Evolutionary conservation across 2,888 invertebrate genomes (phyloP).

Genomic region (Hirtodrosophila histrioides): DNA sequence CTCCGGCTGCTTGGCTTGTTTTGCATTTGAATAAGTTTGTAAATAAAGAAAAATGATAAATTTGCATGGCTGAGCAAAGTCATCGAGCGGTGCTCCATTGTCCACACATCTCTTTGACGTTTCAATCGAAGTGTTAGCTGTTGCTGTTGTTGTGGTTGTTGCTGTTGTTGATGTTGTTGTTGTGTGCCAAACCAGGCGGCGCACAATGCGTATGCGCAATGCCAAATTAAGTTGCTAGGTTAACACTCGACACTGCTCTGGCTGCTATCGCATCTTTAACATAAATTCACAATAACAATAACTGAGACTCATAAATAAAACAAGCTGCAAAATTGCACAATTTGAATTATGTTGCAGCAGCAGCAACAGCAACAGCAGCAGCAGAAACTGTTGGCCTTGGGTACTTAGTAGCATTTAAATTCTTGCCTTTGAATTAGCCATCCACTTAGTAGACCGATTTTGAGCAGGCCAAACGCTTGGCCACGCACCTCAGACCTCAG

Average conservation of each 20-base stretch:
- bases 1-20: slow-evolving; percentile 49
- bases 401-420: slow-evolving; percentile 27
- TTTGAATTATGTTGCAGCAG: slow-evolving; percentile 40
- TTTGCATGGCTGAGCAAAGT: slow-evolving; percentile 47
- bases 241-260: slow-evolving; percentile 11
- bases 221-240: slow-evolving; percentile 58
- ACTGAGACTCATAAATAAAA: slow-evolving; percentile 29
- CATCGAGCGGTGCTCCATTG: slow-evolving; percentile 48
- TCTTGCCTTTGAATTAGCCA: slow-evolving; percentile 40
- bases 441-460: slow-evolving; percentile 2
- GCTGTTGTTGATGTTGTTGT: slow-evolving; percentile 4
- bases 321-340: slow-evolving; percentile 48
- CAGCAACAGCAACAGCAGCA: background rate
- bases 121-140: slow-evolving; percentile 46
- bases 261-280: slow-evolving; percentile 36
- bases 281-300: slow-evolving; percentile 47
- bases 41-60: slow-evolving; percentile 47
- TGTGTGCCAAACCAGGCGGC: slow-evolving; percentile 15
- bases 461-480: background rate
- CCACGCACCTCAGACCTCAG: too few species aligned
- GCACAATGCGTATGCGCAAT: slow-evolving; percentile 51
- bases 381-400: slow-evolving; percentile 29
- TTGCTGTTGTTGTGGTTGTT: too few species aligned
- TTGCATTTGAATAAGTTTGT: slow-evolving; percentile 72
- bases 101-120: slow-evolving; percentile 36